Conservation (phyloP, 2,797 vertebrate species). For the Diglossa cyanea region DNA sequence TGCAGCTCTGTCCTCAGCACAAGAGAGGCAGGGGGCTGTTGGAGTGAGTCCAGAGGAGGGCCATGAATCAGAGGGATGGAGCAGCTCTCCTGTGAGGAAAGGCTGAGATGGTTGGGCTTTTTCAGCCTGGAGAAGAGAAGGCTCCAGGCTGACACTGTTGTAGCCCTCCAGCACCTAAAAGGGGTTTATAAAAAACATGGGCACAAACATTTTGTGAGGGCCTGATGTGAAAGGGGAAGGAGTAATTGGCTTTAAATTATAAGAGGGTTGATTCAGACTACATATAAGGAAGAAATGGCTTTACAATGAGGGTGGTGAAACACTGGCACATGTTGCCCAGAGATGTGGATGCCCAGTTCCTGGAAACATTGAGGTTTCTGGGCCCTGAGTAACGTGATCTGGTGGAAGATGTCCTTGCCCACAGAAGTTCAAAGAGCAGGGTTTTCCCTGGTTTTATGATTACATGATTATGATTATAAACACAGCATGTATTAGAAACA, state of each 20-base stretch:
- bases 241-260: neutral
- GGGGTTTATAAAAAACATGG: neutral
- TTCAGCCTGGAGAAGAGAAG: neutral
- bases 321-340: neutral
- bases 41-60: neutral
- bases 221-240: neutral
- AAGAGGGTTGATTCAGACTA: neutral
- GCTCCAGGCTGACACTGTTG: fast-evolving
- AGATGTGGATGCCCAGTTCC: neutral
- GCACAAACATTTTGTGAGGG: neutral
- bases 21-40: neutral
- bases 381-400: neutral
- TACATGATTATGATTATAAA: neutral
- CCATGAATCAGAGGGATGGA: neutral
- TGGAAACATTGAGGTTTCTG: neutral
- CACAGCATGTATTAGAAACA: neutral
- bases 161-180: too few species aligned
- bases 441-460: neutral
- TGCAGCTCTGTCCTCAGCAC: neutral
- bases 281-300: neutral
- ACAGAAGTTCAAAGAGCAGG: neutral
- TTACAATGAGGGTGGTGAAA: neutral
- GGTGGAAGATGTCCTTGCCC: neutral
- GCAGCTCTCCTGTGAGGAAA: neutral
- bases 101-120: neutral